Evolutionary conservation across 1,140 invertebrate genomes (phyloP).

Genomic region (Branchinecta lindahli): DNA sequence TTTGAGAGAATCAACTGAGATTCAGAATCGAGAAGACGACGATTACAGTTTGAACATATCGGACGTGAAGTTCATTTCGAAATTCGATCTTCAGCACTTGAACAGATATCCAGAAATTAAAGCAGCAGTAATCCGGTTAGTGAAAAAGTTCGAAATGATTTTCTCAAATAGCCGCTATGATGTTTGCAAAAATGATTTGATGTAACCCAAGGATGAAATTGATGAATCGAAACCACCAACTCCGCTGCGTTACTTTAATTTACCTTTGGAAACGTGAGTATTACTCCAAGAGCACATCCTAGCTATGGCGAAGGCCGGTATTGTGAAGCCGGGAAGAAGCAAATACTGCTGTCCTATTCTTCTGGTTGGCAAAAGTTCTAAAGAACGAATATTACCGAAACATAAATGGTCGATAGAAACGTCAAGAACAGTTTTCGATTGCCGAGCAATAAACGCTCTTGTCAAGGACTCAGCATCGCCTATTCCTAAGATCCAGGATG

Average conservation of each 20-base stretch:
- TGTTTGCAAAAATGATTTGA: neutral
- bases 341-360: slow-evolving; percentile 5
- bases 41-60: neutral
- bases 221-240: neutral
- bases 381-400: neutral
- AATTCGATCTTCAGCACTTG: neutral
- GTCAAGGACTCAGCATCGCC: neutral
- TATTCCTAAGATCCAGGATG: neutral
- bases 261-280: neutral
- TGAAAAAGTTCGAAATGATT: neutral
- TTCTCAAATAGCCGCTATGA: neutral
- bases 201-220: neutral
- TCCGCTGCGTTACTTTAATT: neutral
- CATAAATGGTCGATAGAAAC: neutral
- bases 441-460: neutral
- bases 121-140: neutral
- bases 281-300: neutral
- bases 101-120: neutral
- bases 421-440: neutral
- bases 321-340: neutral
- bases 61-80: neutral
- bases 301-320: neutral
- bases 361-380: neutral
- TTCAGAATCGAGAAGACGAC: neutral
- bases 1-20: neutral